Percentiles rank a stretch among this genome's conserved stretches.
phyloP scores from a whole-genome alignment of 1,140 invertebrate species.

The Dendrolimus punctatus region DNA sequence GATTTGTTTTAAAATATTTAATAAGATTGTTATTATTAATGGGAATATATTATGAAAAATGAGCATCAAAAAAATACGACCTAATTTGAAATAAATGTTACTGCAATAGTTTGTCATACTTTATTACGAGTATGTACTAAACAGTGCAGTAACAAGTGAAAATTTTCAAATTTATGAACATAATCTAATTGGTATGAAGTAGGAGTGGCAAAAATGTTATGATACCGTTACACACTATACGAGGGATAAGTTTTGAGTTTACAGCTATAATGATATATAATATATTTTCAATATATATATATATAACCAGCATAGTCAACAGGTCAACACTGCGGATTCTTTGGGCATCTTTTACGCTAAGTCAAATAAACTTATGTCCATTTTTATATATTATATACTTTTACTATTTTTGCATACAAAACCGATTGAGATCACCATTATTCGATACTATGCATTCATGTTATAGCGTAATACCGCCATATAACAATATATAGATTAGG shows the following conservation, averaged over 20 bases:
- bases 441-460: constrained; percentile 53
- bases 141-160: too few relatives aligned
- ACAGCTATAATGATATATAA: constrained; percentile 43
- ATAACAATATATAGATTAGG: constrained; percentile 36
- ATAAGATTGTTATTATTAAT: too few relatives aligned
- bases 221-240: constrained; percentile 14
- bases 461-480: constrained; percentile 41
- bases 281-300: constrained; percentile 6
- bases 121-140: too few relatives aligned
- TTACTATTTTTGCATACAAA: constrained; percentile 48
- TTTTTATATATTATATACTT: constrained; percentile 3
- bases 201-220: constrained; percentile 35
- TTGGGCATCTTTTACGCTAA: constrained; percentile 69
- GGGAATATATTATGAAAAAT: too few relatives aligned
- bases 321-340: constrained; percentile 61
- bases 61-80: too few relatives aligned
- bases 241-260: constrained; percentile 64
- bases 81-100: too few relatives aligned
- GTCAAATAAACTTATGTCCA: constrained; percentile 34
- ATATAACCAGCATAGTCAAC: constrained; percentile 48
- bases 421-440: constrained; percentile 51
- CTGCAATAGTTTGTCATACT: too few relatives aligned
- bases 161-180: too few relatives aligned
- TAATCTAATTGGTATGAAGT: constrained; percentile 6
- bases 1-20: too few relatives aligned